Conservation (phyloP, 2,113 vertebrate genomes). For the Strigops habroptila region DNA sequence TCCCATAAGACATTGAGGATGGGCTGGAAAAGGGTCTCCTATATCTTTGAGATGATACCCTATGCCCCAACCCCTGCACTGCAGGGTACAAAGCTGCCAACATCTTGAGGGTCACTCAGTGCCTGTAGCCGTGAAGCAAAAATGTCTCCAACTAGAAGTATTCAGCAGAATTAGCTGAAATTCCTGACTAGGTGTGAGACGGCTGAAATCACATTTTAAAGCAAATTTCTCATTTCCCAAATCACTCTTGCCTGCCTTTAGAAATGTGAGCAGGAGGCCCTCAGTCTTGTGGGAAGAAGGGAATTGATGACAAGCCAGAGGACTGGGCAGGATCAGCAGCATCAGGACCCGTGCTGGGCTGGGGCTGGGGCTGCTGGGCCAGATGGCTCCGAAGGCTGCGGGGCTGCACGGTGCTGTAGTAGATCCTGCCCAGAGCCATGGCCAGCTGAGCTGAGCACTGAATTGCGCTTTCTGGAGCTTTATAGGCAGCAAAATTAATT, state of each 20-base stretch:
- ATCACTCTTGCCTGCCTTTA: neutral
- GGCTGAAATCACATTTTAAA: conserved; percentile 35
- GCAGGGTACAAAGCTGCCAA: neutral
- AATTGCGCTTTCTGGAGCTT: neutral
- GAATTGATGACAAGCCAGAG: neutral
- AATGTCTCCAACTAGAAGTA: neutral
- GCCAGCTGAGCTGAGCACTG: neutral
- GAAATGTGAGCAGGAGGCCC: neutral
- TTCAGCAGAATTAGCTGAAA: conserved; percentile 19
- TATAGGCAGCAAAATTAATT: neutral
- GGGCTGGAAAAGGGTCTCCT: neutral
- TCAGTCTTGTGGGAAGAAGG: neutral
- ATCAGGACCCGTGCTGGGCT: rapidly evolving
- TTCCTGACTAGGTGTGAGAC: conserved; percentile 5
- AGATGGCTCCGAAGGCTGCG: neutral
- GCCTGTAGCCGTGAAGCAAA: neutral
- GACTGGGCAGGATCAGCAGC: neutral
- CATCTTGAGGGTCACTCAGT: neutral
- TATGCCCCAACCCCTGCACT: neutral
- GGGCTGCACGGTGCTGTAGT: neutral
- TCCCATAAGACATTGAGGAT: rapidly evolving
- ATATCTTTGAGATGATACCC: neutral
- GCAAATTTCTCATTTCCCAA: conserved; percentile 33
- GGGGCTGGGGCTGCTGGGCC: neutral
- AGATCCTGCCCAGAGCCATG: rapidly evolving